A percentile compares a stretch with the other conserved stretches of the same genome.
Conservation (phyloP, 2,797 vertebrate genomes). For the Oceanodroma leucorhoa region DNA sequence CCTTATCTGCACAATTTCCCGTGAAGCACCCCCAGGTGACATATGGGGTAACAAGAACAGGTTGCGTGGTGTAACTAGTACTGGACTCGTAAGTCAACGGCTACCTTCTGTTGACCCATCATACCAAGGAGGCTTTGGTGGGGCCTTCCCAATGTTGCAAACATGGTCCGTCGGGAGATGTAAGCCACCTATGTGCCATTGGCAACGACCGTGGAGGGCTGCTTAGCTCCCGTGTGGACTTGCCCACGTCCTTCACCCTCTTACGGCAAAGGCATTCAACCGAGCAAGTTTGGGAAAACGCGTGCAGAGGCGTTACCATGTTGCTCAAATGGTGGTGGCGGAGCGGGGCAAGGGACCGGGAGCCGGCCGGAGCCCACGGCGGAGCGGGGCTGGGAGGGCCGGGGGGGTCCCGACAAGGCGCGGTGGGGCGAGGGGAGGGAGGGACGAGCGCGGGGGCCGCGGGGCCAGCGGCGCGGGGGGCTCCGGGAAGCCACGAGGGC, state of each 20-base stretch:
- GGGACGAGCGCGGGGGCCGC: too few relatives aligned
- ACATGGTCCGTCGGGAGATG: not conserved
- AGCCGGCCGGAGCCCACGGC: not conserved
- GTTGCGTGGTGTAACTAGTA: fast-evolving
- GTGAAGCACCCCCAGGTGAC: not conserved
- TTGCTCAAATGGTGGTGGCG: fast-evolving
- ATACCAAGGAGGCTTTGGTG: not conserved
- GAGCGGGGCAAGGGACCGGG: fast-evolving
- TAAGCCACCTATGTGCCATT: not conserved
- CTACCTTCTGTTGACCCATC: not conserved
- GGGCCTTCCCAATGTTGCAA: not conserved
- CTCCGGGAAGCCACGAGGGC: too few relatives aligned
- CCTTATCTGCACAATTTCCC: not conserved
- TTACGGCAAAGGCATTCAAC: not conserved
- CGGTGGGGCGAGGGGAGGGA: not conserved
- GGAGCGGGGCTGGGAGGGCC: fast-evolving
- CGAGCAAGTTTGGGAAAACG: not conserved
- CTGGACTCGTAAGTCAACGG: not conserved
- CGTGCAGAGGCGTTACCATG: fast-evolving
- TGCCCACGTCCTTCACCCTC: not conserved
- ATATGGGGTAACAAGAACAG: not conserved
- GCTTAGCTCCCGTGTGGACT: fast-evolving
- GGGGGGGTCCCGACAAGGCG: too few relatives aligned
- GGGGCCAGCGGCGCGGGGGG: too few relatives aligned
- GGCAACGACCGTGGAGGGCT: not conserved